phyloP scores from a whole-genome alignment of 1,140 invertebrate species.

The Teleogryllus occipitalis region DNA sequence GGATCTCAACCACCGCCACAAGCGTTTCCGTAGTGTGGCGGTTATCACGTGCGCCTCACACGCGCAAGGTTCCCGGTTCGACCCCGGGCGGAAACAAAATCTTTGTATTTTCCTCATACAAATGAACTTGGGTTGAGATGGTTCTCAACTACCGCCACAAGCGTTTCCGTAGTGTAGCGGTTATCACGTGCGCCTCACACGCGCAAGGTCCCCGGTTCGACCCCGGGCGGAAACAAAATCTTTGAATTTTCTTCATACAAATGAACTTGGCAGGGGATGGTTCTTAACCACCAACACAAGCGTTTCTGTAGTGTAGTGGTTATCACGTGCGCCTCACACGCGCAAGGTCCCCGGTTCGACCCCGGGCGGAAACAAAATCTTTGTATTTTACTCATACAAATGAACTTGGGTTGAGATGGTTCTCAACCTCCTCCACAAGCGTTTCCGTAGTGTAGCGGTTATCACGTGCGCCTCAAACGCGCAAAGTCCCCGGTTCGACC shows the following conservation, averaged over 20 bases:
- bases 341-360: slow-evolving; percentile 23
- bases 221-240: slow-evolving; percentile 23
- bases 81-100: slow-evolving; percentile 23
- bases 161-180: slow-evolving; percentile 23
- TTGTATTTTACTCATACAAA: no score
- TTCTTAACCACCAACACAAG: no score
- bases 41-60: slow-evolving; percentile 23
- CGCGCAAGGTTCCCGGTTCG: slow-evolving; percentile 23
- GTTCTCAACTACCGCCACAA: no score
- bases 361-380: slow-evolving; percentile 23
- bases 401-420: no score
- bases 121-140: no score
- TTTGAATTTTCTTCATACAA: no score
- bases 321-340: slow-evolving; percentile 23
- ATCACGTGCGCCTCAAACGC: slow-evolving; percentile 22
- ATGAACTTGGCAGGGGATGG: no score
- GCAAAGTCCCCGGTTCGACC: slow-evolving; percentile 23
- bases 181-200: slow-evolving; percentile 23
- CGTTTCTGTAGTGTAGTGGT: slow-evolving; percentile 22
- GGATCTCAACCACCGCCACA: no score
- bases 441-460: slow-evolving; percentile 23
- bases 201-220: slow-evolving; percentile 23
- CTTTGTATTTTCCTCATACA: no score
- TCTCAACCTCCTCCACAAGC: no score
- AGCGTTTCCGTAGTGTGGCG: slow-evolving; percentile 22